Conservation (phyloP, 2,797 vertebrate species). For the Sebastes trivittatus region DNA sequence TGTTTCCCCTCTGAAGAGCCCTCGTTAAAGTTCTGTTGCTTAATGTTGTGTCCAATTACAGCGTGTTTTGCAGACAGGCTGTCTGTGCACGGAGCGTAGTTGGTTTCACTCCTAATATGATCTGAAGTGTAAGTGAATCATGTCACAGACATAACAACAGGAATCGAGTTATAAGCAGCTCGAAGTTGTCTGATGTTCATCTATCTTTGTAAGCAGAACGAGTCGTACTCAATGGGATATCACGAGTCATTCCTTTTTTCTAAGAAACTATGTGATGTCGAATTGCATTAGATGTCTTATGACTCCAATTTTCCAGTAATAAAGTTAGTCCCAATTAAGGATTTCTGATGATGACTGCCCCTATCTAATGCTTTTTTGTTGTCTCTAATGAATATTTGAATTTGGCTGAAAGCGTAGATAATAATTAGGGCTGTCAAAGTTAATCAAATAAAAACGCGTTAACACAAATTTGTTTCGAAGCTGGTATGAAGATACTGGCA, state of each 20-base stretch:
- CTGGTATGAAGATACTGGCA: background rate
- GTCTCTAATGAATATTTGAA: background rate
- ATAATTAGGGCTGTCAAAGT: background rate
- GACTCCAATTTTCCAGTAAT: conserved; percentile 38
- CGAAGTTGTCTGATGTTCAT: conserved; percentile 19
- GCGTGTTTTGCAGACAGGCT: conserved; percentile 34
- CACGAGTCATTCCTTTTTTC: conserved; percentile 36
- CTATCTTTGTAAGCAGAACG: background rate
- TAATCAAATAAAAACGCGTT: background rate
- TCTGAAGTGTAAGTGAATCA: conserved; percentile 30
- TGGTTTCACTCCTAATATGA: conserved; percentile 17
- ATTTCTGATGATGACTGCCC: background rate
- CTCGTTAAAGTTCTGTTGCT: conserved; percentile 48
- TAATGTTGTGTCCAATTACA: conserved; percentile 56
- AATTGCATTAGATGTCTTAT: conserved; percentile 32
- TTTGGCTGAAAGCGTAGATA: background rate
- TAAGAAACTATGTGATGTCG: conserved; percentile 24
- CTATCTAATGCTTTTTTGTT: background rate
- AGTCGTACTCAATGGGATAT: conserved; percentile 7
- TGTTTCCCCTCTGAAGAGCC: conserved; percentile 40
- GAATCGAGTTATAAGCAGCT: conserved; percentile 37
- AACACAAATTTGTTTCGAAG: background rate
- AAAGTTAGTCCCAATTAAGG: background rate
- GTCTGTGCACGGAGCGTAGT: conserved; percentile 12
- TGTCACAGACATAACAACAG: conserved; percentile 9